A percentile compares a stretch with the other conserved stretches of the same genome.
phyloP scores from a whole-genome alignment of 2,113 vertebrate genomes.

The Acrocephalus kingi region DNA sequence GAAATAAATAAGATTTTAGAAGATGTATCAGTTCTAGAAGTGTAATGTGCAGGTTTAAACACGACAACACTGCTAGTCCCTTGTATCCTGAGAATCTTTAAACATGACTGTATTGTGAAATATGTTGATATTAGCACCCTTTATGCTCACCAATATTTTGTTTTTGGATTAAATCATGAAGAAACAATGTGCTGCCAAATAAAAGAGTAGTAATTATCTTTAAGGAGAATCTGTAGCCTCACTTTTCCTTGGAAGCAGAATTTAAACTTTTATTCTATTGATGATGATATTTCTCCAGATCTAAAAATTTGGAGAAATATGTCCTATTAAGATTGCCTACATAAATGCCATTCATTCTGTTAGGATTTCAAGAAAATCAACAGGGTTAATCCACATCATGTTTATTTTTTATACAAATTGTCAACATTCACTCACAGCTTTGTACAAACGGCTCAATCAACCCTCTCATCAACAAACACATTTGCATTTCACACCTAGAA shows the following conservation, averaged over 20 bases:
- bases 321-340: not conserved
- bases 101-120: rapidly evolving
- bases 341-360: not conserved
- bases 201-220: not conserved
- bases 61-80: not conserved
- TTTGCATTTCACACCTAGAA: not conserved
- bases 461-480: not conserved
- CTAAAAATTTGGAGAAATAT: not conserved
- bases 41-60: not conserved
- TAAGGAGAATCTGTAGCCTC: not conserved
- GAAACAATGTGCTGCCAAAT: not conserved
- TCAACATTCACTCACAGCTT: not conserved
- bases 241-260: not conserved
- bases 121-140: not conserved
- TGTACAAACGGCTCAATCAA: not conserved
- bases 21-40: not conserved
- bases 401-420: not conserved
- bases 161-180: not conserved
- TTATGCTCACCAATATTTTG: not conserved
- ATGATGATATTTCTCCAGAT: not conserved
- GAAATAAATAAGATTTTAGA: not conserved
- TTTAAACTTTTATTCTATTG: not conserved
- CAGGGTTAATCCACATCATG: not conserved
- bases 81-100: not conserved
- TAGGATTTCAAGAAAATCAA: not conserved